Percentiles rank a stretch among this genome's conserved stretches.
phyloP scores from a whole-genome alignment of 2,797 vertebrate species.

The Hirundo rustica region DNA sequence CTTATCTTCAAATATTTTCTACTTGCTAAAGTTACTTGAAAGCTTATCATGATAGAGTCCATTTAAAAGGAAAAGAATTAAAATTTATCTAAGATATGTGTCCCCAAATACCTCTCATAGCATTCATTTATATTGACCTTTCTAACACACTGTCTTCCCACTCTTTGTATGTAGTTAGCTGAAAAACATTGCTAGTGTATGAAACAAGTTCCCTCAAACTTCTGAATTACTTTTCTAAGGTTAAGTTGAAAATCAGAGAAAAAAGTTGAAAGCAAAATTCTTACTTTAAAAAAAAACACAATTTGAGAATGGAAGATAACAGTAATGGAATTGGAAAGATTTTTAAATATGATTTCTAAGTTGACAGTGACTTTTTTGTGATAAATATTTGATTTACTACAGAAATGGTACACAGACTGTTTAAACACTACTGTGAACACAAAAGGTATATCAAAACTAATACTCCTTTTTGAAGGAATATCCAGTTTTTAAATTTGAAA shows the following conservation, averaged over 20 bases:
- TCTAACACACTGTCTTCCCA: background rate
- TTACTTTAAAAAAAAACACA: background rate
- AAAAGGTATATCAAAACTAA: background rate
- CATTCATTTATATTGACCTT: conserved; percentile 4
- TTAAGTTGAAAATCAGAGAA: background rate
- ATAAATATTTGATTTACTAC: background rate
- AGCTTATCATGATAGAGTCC: background rate
- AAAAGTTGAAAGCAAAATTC: background rate
- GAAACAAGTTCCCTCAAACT: background rate
- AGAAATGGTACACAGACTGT: background rate
- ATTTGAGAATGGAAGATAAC: background rate
- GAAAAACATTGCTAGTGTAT: background rate
- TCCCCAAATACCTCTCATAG: conserved; percentile 7
- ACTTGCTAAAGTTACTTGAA: conserved; percentile 8
- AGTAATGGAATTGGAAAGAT: background rate
- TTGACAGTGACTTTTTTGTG: background rate
- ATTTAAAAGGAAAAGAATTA: conserved; percentile 45
- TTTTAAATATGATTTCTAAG: background rate
- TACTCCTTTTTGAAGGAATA: background rate
- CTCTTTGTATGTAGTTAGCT: background rate
- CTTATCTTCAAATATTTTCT: conserved; percentile 40
- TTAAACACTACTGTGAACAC: background rate
- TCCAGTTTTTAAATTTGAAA: background rate
- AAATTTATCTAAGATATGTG: conserved; percentile 32
- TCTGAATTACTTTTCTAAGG: background rate